Evolutionary conservation across 2,888 invertebrate species (phyloP), one percentile per base, ranked within the genome.

Genomic region (Callinectes sapidus): DNA sequence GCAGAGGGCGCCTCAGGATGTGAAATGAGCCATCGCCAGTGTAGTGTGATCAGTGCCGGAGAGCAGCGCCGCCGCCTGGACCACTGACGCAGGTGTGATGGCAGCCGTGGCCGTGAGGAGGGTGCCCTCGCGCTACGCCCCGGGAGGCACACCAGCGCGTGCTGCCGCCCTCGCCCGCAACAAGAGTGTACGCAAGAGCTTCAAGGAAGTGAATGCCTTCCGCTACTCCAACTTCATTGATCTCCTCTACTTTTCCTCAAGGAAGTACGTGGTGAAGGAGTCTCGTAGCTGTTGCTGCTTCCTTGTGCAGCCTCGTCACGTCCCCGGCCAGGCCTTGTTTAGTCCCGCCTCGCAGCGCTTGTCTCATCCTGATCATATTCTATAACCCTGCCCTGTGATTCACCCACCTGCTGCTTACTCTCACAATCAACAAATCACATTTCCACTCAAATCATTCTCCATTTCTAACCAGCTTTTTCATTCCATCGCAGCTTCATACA

Each of bases 211-310:
- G 77, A 92, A 89, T 77, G 92, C 89, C 54, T 92, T 92, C 90
- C 87, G 92, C 16, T 92, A 92, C 92, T 92, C 92, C 87, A 92
- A 28, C 87, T 92, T 92, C 55, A 61, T 92, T 39, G 92, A 92
- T 81, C 92, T 92, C 32, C 86, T 92, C 48, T 92, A 92, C 90
- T 92, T 92, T 88, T 54, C 87, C 55, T 92, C 92, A 66, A 92
- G 90, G 87, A 90, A 87, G 92, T 92, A 81, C 54, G 92, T 92
- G 66, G 6, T 23, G 48, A 28, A 16, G 71, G 55, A 35, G 28
- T 28, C 35, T 90, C 35, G n/a, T 81, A 18, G 23, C n/a, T 32
- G 86, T 16, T 42, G 39, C 18, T 32, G 87, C 54, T 35, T 18
- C 35, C 48, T 87, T 87, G 32, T 16, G 35, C 35, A 81, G 81